A percentile compares a stretch with the other conserved stretches of the same genome.
These are phyloP conservation scores for Theodoxus fluviatilis DNA, from an alignment of 2,888 invertebrate species.

Conservation along the genomic window DNA sequence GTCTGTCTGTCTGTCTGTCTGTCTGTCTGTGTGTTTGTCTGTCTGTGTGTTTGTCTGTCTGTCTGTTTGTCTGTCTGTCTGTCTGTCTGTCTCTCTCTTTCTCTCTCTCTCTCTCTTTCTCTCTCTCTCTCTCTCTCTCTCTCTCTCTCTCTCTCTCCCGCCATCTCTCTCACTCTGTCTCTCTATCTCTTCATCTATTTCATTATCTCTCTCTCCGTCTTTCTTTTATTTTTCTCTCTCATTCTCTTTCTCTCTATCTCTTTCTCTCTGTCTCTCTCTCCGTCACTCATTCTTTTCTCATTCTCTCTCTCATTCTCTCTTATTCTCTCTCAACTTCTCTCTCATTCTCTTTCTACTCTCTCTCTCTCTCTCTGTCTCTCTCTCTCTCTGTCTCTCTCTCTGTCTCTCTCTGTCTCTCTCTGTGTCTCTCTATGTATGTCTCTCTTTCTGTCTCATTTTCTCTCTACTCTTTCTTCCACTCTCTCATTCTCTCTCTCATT, in stretches of 20 bases:
- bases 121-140: neutral
- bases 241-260: neutral
- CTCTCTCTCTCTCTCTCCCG: neutral
- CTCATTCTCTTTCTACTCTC: no score
- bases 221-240: neutral
- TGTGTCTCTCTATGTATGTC: neutral
- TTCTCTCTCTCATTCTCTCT: neutral
- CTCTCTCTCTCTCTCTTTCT: neutral
- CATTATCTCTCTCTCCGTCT: neutral
- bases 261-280: neutral
- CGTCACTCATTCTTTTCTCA: neutral
- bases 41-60: no score
- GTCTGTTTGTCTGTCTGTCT: slow-evolving; percentile 1
- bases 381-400: neutral
- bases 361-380: neutral
- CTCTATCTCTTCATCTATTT: neutral
- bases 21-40: neutral
- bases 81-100: neutral
- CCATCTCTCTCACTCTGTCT: neutral
- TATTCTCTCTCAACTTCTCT: neutral
- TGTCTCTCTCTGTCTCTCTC: neutral
- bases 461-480: neutral
- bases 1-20: neutral
- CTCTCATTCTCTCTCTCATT: neutral
- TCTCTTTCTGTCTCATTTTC: neutral